Evolutionary conservation across 2,797 vertebrate species (phyloP).

Genomic region (Podargus strigoides): DNA sequence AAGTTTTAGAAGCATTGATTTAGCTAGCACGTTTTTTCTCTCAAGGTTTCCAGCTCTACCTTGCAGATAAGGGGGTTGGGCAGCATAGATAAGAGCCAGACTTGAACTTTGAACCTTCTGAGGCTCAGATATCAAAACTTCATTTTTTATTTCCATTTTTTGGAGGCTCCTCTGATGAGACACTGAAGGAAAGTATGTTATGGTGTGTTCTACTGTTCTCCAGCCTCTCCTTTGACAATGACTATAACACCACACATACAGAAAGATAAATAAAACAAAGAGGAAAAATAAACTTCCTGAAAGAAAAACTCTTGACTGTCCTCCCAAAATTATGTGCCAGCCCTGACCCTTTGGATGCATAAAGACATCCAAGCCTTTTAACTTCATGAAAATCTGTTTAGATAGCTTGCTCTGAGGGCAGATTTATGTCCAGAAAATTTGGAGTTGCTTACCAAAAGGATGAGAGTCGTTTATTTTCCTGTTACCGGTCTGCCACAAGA

Average conservation of each 20-base stretch:
- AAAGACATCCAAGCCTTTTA: constrained; percentile 72
- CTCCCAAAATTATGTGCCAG: constrained; percentile 70
- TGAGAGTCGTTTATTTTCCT: constrained; percentile 87
- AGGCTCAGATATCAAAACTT: constrained; percentile 13
- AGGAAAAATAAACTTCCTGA: constrained; percentile 75
- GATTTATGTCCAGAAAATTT: constrained; percentile 85
- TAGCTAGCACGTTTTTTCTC: neutral
- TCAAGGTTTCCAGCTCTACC: constrained; percentile 1
- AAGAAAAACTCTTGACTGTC: constrained; percentile 70
- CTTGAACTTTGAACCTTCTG: constrained; percentile 13
- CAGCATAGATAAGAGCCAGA: neutral
- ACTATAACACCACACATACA: constrained; percentile 29
- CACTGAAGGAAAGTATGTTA: neutral
- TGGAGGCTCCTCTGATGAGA: neutral
- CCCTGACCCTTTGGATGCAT: constrained; percentile 74
- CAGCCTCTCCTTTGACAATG: constrained; percentile 39
- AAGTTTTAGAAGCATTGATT: neutral
- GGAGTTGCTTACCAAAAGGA: constrained; percentile 83
- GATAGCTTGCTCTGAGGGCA: constrained; percentile 77
- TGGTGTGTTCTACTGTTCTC: neutral
- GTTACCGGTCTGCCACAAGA: constrained; percentile 82
- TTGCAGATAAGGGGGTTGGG: neutral
- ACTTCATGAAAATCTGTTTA: constrained; percentile 77
- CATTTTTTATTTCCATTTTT: constrained; percentile 32
- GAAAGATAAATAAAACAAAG: constrained; percentile 73